These are phyloP conservation scores for Panurus biarmicus DNA, from an alignment of 2,113 vertebrate species.

Conservation along the genomic window DNA sequence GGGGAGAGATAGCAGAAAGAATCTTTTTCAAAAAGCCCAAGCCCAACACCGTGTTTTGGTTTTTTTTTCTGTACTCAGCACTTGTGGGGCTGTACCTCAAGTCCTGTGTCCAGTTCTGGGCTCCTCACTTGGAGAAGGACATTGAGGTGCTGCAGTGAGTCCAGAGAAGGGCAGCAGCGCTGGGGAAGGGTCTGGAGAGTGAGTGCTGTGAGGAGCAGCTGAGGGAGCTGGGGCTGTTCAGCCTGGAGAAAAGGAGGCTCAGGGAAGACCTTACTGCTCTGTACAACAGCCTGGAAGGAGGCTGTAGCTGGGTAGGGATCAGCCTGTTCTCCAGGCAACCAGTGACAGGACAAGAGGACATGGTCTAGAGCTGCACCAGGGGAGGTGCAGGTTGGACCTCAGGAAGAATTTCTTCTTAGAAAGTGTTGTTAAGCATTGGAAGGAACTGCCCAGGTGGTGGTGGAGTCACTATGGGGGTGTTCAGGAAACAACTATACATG, in stretches of 20 bases:
- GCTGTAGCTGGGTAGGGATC: not conserved
- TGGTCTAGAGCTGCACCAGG: rapidly evolving
- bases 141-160: not conserved
- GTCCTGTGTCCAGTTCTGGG: not conserved
- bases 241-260: not conserved
- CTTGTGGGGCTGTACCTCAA: not conserved
- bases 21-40: not conserved
- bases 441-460: not conserved
- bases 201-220: not conserved
- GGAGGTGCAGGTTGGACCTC: not conserved
- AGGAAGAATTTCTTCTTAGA: not conserved
- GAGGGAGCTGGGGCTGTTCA: not conserved
- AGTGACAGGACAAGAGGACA: not conserved
- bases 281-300: not conserved
- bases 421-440: not conserved
- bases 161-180: rapidly evolving
- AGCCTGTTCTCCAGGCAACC: not conserved
- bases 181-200: not conserved
- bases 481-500: not conserved
- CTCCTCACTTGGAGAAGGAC: not conserved
- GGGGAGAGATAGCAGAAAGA: not conserved
- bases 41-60: not conserved
- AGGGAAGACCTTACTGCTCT: not conserved
- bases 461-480: not conserved
- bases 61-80: not conserved